Evolutionary conservation across 2,888 invertebrate species (phyloP), one percentile per base, ranked within the genome.

Genomic region (Acheta domesticus): DNA sequence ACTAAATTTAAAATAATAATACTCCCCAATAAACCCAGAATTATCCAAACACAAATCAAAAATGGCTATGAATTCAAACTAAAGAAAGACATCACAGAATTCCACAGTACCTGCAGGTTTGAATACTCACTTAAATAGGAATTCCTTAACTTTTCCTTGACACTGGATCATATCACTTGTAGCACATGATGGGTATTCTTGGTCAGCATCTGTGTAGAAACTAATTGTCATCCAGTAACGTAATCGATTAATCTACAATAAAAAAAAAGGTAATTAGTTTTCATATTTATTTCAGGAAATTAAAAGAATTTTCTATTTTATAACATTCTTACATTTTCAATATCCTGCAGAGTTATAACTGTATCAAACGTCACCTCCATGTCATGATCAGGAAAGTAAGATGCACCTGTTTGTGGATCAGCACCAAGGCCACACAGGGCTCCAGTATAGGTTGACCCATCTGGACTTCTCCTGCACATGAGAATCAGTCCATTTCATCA

Each of bases 391-490:
- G 92, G 92, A 86, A 93, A 93, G 79, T 92, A 87, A 0, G 96
- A 88, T 77, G 86, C 84, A 23, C 89, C 89, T 0, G 88, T 90
- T 2, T 83, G 83, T 0, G 88, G 87, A 81, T 91, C 87, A 84
- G 88, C 91, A 49, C 98, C 98, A 14, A 98, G 89, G 0, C 98
- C 98, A 86, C 96, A 96, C 50, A 98, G 88, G 19, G 94, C 92
- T 23, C 94, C 93, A 73, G 92, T 93, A 85, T 95, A 94, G 36
- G 91, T 89, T 0, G 91, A 90, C 16, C 90, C 89, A 48, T 87
- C 86, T 0, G 83, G 80, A 83, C 93, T 91, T 49, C 92, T 90
- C 82, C 89, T 88, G 83, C n/a, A 83, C 19, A n/a, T 23, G 82
- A 79, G 36, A 36, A 36, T 36, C 8, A 5, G 36, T 36, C 5